Conservation (phyloP, 2,888 invertebrate species). For the Ellobium chinense region DNA sequence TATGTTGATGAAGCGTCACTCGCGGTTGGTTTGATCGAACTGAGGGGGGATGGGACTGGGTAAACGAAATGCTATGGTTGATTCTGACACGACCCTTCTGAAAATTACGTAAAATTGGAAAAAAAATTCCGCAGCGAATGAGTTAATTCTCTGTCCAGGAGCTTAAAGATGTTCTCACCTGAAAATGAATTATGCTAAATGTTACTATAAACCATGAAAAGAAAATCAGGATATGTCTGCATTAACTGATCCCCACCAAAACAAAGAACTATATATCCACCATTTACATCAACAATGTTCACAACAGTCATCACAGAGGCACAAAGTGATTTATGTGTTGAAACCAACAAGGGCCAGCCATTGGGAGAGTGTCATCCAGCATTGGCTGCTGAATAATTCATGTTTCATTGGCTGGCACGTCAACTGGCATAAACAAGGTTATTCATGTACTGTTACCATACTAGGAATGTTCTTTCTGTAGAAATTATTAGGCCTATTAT, state of each 20-base stretch:
- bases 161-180: constrained; percentile 29
- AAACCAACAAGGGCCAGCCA: background rate
- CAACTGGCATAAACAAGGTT: background rate
- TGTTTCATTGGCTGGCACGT: background rate
- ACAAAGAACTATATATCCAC: background rate
- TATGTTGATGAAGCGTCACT: too few relatives aligned
- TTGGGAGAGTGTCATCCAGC: background rate
- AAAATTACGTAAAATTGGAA: too few relatives aligned
- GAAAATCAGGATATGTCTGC: background rate
- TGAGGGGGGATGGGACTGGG: too few relatives aligned
- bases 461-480: background rate
- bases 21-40: too few relatives aligned
- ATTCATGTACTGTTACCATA: background rate
- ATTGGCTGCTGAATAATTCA: background rate
- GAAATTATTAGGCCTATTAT: too few relatives aligned
- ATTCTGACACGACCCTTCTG: too few relatives aligned
- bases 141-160: constrained; percentile 13
- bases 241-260: background rate
- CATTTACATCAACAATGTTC: background rate
- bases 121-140: too few relatives aligned
- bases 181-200: background rate
- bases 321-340: background rate
- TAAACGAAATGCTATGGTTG: too few relatives aligned
- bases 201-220: background rate
- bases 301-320: background rate